Conservation (phyloP, 2,113 vertebrate species). For the Ciconia boyciana region DNA sequence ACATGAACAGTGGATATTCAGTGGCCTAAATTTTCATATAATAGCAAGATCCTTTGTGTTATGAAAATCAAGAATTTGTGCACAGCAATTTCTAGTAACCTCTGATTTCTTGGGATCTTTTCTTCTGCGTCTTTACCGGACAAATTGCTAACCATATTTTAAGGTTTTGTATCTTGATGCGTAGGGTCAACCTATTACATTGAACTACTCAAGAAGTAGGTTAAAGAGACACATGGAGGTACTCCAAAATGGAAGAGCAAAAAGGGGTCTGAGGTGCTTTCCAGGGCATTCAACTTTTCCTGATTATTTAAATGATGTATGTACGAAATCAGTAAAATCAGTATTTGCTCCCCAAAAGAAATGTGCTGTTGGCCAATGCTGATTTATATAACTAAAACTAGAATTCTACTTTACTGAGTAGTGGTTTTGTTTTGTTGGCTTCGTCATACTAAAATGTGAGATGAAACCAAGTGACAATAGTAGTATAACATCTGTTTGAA, state of each 20-base stretch:
- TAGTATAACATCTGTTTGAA: neutral
- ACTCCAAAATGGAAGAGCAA: neutral
- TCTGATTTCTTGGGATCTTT: neutral
- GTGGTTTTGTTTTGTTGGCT: neutral
- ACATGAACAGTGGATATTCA: neutral
- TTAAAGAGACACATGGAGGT: neutral
- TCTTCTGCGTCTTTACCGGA: neutral
- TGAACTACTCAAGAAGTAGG: neutral
- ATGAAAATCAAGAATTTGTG: neutral
- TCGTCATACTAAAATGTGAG: neutral
- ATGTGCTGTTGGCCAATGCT: neutral
- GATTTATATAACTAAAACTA: neutral
- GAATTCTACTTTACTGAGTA: neutral
- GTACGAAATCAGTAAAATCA: neutral
- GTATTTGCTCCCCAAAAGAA: neutral
- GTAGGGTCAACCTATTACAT: neutral
- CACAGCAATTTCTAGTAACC: neutral
- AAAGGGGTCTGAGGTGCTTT: neutral
- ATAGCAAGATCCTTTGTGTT: neutral
- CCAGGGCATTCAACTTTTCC: neutral
- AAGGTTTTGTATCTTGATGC: neutral
- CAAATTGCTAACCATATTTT: neutral
- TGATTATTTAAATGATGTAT: neutral
- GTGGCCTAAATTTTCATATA: neutral
- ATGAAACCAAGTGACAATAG: neutral